Base-by-base conservation (phyloP, 2,113 vertebrate species). In the Progne subis region DNA sequence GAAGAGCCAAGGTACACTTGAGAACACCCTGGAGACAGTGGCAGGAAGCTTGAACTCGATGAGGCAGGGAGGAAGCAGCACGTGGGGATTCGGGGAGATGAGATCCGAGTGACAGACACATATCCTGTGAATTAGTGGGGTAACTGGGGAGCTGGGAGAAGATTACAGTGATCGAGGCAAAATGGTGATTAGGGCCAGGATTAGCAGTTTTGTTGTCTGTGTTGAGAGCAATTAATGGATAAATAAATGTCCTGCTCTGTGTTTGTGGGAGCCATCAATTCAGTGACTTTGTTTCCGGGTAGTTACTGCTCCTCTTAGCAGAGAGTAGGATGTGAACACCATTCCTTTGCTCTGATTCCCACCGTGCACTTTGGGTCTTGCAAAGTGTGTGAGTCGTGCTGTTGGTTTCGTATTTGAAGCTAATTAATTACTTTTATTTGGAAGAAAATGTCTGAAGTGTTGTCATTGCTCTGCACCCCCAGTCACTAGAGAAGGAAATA, bases 141-240 rank as follows among this genome's bases (percentile, higher is more conserved):
- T 87, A 32, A 68, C 14, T 55, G 65, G 52, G 68, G 61, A 68
- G 47, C 1, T 67, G 23, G 65, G 82, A 78, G 86, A 18, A 63
- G 81, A 55, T 87, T 43, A 13, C 72, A 41, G 43, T 19, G 60
- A 50, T 81, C 0, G 6, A 83, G 82, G 82, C 37, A 49, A 77
- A 70, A 59, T 3, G 44, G 37, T 92, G 57, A 64, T 90, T 55
- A 91, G 69, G 57, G 44, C 77, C 78, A 53, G 86, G 57, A 76
- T 82, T 84, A 72, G 74, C 86, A 57, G 56, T 85, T 94, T 41
- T 70, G 52, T 88, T 92, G 83, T 52, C 59, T 88, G 26, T 31
- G 39, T 39, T 11, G 72, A 43, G 83, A 57, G 57, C n/a, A 95
- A 43, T 91, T 79, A 90, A 59, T 80, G 81, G 84, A 3, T 70